Evolutionary conservation across 2,113 vertebrate species (phyloP).

Genomic region (Gavialis gangeticus): DNA sequence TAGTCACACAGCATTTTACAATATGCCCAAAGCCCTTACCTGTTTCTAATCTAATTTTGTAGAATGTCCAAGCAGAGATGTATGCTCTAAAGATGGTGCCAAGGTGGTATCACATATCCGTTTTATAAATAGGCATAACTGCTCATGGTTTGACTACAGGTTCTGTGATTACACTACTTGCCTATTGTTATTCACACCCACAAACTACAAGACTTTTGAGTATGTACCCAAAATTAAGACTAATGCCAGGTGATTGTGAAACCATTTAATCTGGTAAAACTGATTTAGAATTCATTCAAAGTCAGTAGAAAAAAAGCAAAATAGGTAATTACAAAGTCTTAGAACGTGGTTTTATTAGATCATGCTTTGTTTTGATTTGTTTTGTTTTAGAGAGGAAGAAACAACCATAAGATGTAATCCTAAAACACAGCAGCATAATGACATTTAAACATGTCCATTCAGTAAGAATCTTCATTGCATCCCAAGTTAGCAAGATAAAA

Average conservation of each 20-base stretch:
- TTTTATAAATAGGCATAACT: slow-evolving; percentile 47
- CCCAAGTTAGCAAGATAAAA: neutral
- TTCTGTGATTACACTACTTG: neutral
- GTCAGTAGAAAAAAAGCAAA: neutral
- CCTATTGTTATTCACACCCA: neutral
- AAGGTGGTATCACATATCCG: slow-evolving; percentile 1
- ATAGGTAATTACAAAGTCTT: neutral
- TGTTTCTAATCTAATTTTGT: slow-evolving; percentile 61
- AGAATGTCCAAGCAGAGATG: slow-evolving; percentile 9
- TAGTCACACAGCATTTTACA: slow-evolving; percentile 50
- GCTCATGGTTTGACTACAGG: neutral
- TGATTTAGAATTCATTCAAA: neutral
- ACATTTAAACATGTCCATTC: too few species aligned
- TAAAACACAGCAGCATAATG: too few species aligned
- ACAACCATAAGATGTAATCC: too few species aligned
- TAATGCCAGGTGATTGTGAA: neutral
- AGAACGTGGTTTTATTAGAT: neutral
- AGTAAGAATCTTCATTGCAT: too few species aligned
- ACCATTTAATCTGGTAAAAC: neutral
- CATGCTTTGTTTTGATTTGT: too few species aligned
- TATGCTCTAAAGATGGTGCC: slow-evolving; percentile 19
- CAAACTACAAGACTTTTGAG: neutral
- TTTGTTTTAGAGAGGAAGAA: too few species aligned
- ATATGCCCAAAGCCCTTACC: neutral
- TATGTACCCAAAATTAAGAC: neutral